A percentile compares a stretch with the other conserved stretches of the same genome.
These are phyloP conservation scores for Cirrhinus mrigala DNA, from an alignment of 2,797 vertebrate genomes.

Conservation along the genomic window DNA sequence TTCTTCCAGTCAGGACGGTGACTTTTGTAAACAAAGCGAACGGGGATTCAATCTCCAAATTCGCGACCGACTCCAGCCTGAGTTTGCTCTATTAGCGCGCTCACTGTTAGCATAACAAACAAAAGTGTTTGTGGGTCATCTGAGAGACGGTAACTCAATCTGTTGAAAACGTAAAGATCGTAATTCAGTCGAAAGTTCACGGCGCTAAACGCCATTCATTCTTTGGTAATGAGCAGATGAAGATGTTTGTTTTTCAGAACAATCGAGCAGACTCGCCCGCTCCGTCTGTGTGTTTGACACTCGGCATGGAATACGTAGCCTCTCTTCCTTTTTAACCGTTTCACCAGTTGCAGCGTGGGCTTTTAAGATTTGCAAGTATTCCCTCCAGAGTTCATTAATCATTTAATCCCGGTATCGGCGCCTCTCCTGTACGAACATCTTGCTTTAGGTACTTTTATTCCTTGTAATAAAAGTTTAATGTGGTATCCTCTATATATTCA, in stretches of 20 bases:
- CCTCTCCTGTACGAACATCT: constrained; percentile 65
- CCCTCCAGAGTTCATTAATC: constrained; percentile 59
- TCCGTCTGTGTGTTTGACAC: constrained; percentile 13
- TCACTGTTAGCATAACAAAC: constrained; percentile 23
- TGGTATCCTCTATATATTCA: constrained; percentile 63
- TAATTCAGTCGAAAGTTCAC: neutral
- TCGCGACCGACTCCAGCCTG: neutral
- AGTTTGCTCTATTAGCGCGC: constrained; percentile 14
- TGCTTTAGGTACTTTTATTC: constrained; percentile 64
- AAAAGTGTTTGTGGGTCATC: constrained; percentile 23
- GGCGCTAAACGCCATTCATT: neutral
- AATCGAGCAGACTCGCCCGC: constrained; percentile 34
- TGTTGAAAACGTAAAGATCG: neutral
- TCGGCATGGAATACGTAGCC: constrained; percentile 27
- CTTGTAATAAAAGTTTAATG: constrained; percentile 63
- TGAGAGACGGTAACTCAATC: neutral
- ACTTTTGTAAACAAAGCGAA: constrained; percentile 45
- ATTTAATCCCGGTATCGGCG: constrained; percentile 58
- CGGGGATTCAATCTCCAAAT: neutral
- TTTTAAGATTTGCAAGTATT: constrained; percentile 58
- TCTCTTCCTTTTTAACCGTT: constrained; percentile 52
- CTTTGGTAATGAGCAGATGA: constrained; percentile 39
- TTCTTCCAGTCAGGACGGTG: constrained; percentile 11
- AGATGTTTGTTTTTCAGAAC: constrained; percentile 57
- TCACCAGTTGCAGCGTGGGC: constrained; percentile 45